phyloP scores from a whole-genome alignment of 2,888 invertebrate genomes.

The Dioctria linearis region DNA sequence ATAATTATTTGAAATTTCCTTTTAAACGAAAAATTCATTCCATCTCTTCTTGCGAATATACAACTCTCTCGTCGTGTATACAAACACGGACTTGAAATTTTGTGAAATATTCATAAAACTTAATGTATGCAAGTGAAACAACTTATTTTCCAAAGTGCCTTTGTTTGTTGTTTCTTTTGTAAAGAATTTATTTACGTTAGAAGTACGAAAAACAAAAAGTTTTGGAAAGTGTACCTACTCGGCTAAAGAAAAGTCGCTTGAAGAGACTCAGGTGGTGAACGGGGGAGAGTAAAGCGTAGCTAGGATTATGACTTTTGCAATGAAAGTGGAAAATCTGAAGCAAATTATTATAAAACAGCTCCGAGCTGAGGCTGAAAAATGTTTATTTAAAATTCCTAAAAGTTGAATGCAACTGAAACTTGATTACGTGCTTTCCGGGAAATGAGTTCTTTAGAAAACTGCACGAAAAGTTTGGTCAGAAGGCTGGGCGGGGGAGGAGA shows the following conservation, averaged over 20 bases:
- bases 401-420: slow-evolving; percentile 26
- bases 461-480: neutral
- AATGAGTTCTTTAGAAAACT: neutral
- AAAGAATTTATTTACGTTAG: neutral
- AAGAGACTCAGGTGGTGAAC: neutral
- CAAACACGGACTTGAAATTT: too few relatives aligned
- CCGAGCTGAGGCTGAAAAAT: slow-evolving; percentile 3
- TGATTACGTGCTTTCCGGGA: slow-evolving; percentile 21
- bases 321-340: neutral
- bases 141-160: neutral
- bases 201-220: neutral
- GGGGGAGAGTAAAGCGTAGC: neutral
- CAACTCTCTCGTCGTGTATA: too few relatives aligned
- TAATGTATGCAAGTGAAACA: neutral
- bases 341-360: slow-evolving; percentile 4
- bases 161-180: neutral
- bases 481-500: neutral
- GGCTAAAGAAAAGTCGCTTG: neutral
- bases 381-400: slow-evolving; percentile 34
- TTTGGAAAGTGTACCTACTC: neutral
- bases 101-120: neutral
- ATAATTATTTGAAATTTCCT: too few relatives aligned
- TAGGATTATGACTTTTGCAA: neutral
- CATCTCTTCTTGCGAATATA: too few relatives aligned
- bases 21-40: too few relatives aligned